Evolutionary conservation across 2,113 vertebrate genomes (phyloP).

Genomic region (Hippocampus barbouri): DNA sequence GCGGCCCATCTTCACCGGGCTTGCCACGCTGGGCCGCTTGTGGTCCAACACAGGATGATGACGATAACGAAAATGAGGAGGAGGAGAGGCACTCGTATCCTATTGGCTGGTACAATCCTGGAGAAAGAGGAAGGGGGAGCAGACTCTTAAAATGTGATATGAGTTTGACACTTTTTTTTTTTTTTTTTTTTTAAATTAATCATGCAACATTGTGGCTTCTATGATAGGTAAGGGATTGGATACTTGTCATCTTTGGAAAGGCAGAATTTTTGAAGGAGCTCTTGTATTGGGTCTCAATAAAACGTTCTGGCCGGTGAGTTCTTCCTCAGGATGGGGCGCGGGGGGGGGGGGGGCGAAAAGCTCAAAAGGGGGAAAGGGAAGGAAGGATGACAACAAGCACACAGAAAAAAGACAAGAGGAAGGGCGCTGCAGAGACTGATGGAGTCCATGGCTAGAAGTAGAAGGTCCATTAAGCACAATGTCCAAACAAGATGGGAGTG

Average conservation of each 20-base stretch:
- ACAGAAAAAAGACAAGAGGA: conserved; percentile 9
- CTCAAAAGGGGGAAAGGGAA: conserved; percentile 1
- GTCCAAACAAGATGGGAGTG: conserved; percentile 55
- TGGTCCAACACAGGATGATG: conserved; percentile 27
- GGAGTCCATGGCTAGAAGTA: conserved; percentile 36
- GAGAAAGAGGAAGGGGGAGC: neutral
- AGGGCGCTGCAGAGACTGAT: conserved; percentile 26
- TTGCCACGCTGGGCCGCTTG: conserved; percentile 36
- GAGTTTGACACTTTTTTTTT: neutral
- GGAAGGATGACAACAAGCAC: conserved; percentile 2
- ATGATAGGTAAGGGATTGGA: neutral
- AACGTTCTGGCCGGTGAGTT: neutral
- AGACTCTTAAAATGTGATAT: neutral
- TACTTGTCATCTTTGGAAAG: neutral
- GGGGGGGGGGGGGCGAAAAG: neutral
- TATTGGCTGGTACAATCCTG: conserved; percentile 52
- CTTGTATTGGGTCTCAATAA: neutral
- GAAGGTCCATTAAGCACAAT: conserved; percentile 49
- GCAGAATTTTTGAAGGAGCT: neutral
- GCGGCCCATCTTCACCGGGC: conserved; percentile 79
- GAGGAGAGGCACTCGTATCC: conserved; percentile 23
- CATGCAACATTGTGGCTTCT: no score
- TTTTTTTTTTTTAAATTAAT: no score
- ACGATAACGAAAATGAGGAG: conserved; percentile 8
- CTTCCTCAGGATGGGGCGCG: neutral